Percentiles rank a stretch among this genome's conserved stretches.
Evolutionary conservation across 2,797 vertebrate genomes (phyloP).

Genomic region (Caiman crocodilus): DNA sequence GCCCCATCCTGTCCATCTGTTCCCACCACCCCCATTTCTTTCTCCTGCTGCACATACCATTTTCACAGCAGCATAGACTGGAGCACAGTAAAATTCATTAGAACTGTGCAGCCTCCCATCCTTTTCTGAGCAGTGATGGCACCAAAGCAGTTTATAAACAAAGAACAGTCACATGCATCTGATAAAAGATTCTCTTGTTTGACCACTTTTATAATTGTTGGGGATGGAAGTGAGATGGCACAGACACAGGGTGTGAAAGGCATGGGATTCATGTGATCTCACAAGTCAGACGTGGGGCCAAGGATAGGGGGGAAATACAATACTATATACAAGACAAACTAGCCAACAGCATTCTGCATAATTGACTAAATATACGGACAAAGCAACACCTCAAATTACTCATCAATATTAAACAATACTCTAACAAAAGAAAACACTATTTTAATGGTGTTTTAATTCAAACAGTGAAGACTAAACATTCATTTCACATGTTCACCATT

Average conservation of each 20-base stretch:
- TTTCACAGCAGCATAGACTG: constrained; percentile 27
- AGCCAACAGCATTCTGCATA: not conserved
- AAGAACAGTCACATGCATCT: constrained; percentile 35
- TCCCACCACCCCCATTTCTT: not conserved
- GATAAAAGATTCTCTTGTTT: constrained; percentile 62
- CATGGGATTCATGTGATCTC: constrained; percentile 30
- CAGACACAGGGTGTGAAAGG: constrained; percentile 37
- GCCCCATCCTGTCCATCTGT: not conserved
- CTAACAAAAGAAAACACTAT: not conserved
- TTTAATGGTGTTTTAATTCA: not conserved
- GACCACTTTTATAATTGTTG: constrained; percentile 44
- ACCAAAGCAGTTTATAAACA: constrained; percentile 42
- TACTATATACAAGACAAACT: not conserved
- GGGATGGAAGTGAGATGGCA: constrained; percentile 45
- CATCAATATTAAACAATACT: not conserved
- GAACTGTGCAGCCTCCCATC: constrained; percentile 8
- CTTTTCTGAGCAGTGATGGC: constrained; percentile 52
- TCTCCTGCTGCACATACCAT: not conserved
- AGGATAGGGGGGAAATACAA: rapidly evolving
- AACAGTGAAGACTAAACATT: not conserved
- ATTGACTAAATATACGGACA: not conserved
- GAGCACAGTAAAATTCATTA: constrained; percentile 17
- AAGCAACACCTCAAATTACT: not conserved
- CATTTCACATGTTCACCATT: not conserved
- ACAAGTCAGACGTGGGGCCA: not conserved